Base-by-base conservation (phyloP, 2,888 invertebrate genomes). In the Adelognathus sp. region DNA sequence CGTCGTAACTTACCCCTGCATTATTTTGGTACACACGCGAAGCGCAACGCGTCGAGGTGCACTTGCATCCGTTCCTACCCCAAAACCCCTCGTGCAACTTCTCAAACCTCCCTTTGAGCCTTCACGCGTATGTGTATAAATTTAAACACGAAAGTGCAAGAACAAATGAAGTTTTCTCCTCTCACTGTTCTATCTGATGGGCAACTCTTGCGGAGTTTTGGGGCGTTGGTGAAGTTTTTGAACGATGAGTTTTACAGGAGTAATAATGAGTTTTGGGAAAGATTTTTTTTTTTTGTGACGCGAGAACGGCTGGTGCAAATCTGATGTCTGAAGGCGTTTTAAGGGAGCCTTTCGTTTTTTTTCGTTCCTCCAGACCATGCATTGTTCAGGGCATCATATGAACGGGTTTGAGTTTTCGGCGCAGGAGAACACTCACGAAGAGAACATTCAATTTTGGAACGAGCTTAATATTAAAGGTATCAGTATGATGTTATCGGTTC, bases 1-100 rank as follows among this genome's bases (percentile, higher is more conserved):
- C 85, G 86, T 84, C 85, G 86, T 84, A 86, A 87, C 82, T 88
- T 86, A 84, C 84, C 82, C 82, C 85, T 44, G 85, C 84, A 86
- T 86, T 85, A 85, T 77, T 76, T 84, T 85, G 83, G 83, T 82
- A 84, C 83, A 83, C 87, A 85, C 85, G 87, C 86, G 86, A 84
- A 86, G 83, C 81, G 71, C 71, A 60, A 58, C 60, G 71, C 52
- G 50, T 52, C 44, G 33, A 71, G 44, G 50, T 58, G 33, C 31
- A 16, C 61, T 14, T 36, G 52, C 44, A 50, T 58, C 16, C 46
- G 16, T 50, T 61, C 61, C 60, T 50, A 50, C 54, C 11, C 4
- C n/a, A 31, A 21, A 46, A 16, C 18, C 58, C 29, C 31, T 14
- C 71, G 18, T 36, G 9, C 36, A 46, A 71, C 58, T 71, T 71